Percentiles rank a stretch among this genome's conserved stretches.
phyloP scores from a whole-genome alignment of 2,113 vertebrate genomes.

The Litocranius walleri region DNA sequence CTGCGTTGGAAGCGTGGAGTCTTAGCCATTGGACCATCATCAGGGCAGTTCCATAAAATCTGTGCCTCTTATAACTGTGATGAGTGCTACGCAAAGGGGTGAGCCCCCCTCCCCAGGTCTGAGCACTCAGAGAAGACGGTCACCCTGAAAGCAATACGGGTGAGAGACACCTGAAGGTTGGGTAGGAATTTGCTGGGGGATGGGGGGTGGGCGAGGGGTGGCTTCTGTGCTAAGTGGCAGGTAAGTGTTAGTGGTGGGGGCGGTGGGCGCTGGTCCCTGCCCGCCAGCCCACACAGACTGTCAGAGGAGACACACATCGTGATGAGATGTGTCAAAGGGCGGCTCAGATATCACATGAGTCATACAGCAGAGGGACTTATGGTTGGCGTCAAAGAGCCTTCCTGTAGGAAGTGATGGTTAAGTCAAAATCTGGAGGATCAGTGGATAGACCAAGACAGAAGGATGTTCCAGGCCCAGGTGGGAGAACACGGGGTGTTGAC shows the following conservation, averaged over 20 bases:
- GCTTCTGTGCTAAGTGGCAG: no score
- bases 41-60: neutral
- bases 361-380: neutral
- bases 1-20: neutral
- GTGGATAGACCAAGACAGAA: neutral
- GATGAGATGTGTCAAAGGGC: neutral
- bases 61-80: neutral
- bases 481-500: neutral
- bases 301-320: neutral
- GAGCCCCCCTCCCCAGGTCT: neutral
- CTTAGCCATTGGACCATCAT: neutral
- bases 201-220: neutral
- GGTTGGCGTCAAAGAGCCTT: neutral
- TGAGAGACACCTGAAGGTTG: neutral
- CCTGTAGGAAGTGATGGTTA: neutral
- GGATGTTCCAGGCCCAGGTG: neutral
- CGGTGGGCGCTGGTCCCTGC: neutral
- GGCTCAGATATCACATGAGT: no score
- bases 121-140: neutral
- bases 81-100: neutral
- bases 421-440: neutral
- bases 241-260: neutral
- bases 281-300: neutral
- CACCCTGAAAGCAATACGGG: neutral
- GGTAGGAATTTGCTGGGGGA: neutral